These are phyloP conservation scores for Fratercula arctica DNA, from an alignment of 2,797 vertebrate species.

Conservation along the genomic window DNA sequence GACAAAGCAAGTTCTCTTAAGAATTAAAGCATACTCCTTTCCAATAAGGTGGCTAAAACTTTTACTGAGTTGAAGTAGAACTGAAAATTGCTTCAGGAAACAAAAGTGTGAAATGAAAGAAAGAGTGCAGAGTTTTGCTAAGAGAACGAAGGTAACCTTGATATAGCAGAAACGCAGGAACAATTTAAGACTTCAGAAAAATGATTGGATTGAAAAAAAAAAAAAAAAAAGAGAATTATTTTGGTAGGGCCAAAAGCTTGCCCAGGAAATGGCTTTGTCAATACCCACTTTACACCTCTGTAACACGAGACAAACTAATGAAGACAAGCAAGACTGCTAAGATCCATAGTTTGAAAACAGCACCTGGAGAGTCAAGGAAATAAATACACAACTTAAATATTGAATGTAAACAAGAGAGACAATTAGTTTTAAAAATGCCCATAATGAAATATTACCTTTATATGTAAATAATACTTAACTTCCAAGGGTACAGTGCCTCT, in stretches of 20 bases:
- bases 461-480: neutral
- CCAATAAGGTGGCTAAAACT: neutral
- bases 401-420: neutral
- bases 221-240: neutral
- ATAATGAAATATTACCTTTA: neutral
- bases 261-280: neutral
- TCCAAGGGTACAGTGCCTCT: neutral
- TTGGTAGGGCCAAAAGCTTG: neutral
- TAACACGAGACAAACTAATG: neutral
- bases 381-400: neutral
- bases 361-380: neutral
- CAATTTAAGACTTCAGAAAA: neutral
- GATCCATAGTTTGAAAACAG: neutral
- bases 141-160: neutral
- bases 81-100: neutral
- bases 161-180: neutral
- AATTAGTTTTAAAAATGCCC: neutral
- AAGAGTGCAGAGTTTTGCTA: neutral
- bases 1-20: neutral
- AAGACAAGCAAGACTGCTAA: neutral
- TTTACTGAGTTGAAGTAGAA: neutral
- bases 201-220: rapidly evolving
- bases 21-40: neutral
- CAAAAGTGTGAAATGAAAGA: neutral
- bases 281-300: neutral